Conservation (phyloP, 2,113 vertebrate species). For the Ictalurus punctatus region DNA sequence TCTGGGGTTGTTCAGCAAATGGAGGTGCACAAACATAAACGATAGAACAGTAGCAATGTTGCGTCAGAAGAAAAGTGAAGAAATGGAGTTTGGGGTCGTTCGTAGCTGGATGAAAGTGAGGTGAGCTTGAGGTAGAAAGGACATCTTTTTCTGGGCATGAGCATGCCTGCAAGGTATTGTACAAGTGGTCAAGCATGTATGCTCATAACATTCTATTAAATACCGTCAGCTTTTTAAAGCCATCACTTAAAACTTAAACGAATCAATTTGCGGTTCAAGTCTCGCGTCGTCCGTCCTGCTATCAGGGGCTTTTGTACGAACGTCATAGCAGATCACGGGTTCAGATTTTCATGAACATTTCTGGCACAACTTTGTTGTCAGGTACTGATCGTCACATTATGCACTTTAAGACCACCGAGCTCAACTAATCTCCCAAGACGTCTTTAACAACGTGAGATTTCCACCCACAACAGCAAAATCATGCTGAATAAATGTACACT, state of each 20-base stretch:
- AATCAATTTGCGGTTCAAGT: background rate
- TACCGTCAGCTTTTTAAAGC: background rate
- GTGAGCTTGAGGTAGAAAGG: background rate
- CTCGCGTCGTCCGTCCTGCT: background rate
- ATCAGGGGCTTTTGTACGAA: background rate
- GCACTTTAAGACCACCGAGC: background rate
- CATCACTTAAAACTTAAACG: background rate
- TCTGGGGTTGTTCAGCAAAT: background rate
- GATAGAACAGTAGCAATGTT: background rate
- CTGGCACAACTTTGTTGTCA: background rate
- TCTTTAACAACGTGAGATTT: background rate
- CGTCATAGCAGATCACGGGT: too few species aligned
- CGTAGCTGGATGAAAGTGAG: background rate
- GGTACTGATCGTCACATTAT: background rate
- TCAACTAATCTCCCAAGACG: background rate
- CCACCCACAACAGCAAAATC: background rate
- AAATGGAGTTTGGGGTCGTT: background rate
- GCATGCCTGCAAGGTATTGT: background rate
- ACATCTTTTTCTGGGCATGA: background rate
- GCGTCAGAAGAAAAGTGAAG: background rate
- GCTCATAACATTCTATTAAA: background rate
- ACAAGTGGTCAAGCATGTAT: background rate
- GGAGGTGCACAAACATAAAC: background rate
- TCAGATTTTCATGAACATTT: background rate
- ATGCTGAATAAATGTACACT: background rate